Evolutionary conservation across 2,888 invertebrate species (phyloP).

Genomic region (Lochmaea crataegi): DNA sequence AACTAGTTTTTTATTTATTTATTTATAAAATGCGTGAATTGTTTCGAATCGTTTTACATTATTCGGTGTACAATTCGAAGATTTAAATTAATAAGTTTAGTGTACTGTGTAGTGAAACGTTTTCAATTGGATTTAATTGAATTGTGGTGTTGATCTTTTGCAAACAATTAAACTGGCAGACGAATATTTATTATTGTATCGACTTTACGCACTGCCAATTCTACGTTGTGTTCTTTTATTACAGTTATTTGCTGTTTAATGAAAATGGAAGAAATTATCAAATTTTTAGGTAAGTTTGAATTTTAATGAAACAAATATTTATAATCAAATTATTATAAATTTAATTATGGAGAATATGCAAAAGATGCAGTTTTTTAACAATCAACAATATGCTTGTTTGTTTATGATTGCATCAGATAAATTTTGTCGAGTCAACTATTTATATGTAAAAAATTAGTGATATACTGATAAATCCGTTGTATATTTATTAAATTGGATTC

Average conservation of each 20-base stretch:
- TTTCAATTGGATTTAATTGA: slow-evolving; percentile 12
- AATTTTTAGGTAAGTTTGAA: slow-evolving; percentile 35
- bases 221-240: not conserved
- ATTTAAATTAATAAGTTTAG: not conserved
- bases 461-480: too few species aligned
- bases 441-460: too few species aligned
- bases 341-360: too few species aligned
- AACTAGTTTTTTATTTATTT: not conserved
- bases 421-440: too few species aligned
- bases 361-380: too few species aligned
- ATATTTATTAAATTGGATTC: too few species aligned
- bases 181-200: slow-evolving; percentile 5
- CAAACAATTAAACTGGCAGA: slow-evolving; percentile 15
- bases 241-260: slow-evolving; percentile 1
- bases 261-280: slow-evolving; percentile 36
- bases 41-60: not conserved
- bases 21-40: not conserved
- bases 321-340: not conserved
- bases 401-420: too few species aligned
- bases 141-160: not conserved
- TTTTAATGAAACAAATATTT: not conserved
- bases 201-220: not conserved
- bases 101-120: not conserved
- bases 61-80: not conserved
- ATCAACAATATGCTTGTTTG: too few species aligned